Base-by-base conservation (phyloP, 2,888 invertebrate species). In the Drosophila niveifrons region DNA sequence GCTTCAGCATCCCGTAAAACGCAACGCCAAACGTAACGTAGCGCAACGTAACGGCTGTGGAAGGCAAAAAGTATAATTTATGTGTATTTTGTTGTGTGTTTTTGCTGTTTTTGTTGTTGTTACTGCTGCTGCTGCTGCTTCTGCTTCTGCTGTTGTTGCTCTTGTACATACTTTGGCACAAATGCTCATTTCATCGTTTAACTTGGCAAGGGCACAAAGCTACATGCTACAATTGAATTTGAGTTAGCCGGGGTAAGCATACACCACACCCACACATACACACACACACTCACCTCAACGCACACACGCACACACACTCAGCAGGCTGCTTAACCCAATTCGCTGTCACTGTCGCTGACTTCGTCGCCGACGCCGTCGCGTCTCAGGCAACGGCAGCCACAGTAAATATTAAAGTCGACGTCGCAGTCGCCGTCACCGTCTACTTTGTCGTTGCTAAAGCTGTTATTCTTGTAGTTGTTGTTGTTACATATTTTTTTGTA, bases 161-260 rank as follows among this genome's bases (percentile, higher is more conserved):
- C 43, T 62, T 64, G 56, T 71, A 75, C 66, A 69, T 72, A 80
- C 75, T 71, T 71, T 74, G 66, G 80, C 76, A 76, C 72, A 86
- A 84, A 85, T 85, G 82, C 80, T 83, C 83, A 88, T 83, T 88
- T 88, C 82, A 77, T 72, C 83, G 77, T 79, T 88, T 88, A 88
- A 88, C 82, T 83, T 88, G 76, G 80, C 82, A 83, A 83, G 83
- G 88, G 85, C 85, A 85, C 67, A 72, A 72, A 74, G 77, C 78
- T 76, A 77, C 82, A 80, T 72, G 79, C 85, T 82, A 78, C 82
- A 82, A 82, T 82, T 83, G 86, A 86, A 86, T 82, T 85, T 82
- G 72, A 79, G 80, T 85, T 85, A 83, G 82, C 66, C 69, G 62
- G 75, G 72, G 63, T 72, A 78, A 75, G 79, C 72, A 56, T 63